Conservation (phyloP, 2,113 vertebrate genomes). For the Pomatorhinus ruficollis region DNA sequence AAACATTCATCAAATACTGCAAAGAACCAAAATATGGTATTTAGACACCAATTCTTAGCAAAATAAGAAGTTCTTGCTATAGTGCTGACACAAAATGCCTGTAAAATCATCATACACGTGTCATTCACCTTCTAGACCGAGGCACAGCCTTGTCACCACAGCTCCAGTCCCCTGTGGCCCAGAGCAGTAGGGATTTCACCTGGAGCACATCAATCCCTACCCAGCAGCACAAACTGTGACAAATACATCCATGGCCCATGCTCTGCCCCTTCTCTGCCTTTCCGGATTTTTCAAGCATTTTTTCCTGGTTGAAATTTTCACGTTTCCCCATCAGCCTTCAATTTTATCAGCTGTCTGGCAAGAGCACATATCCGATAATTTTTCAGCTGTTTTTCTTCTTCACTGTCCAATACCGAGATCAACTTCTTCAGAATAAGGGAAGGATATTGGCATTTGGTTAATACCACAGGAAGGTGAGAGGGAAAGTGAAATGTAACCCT, state of each 20-base stretch:
- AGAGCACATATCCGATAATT: not conserved
- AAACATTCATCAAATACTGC: not conserved
- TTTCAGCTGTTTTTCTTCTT: not conserved
- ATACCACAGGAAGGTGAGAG: not conserved
- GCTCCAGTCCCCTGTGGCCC: not conserved
- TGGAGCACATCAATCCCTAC: not conserved
- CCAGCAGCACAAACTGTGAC: not conserved
- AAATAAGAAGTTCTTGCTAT: not conserved
- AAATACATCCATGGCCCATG: fast-evolving
- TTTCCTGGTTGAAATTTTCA: not conserved
- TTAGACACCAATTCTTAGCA: not conserved
- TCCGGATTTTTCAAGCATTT: not conserved
- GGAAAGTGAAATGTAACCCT: not conserved
- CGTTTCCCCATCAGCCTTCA: not conserved
- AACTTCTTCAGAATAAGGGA: not conserved
- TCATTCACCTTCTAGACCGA: not conserved
- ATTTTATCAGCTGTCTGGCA: not conserved
- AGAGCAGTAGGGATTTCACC: not conserved
- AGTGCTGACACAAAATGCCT: not conserved
- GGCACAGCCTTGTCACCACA: fast-evolving
- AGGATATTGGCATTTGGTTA: not conserved
- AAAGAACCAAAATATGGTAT: not conserved
- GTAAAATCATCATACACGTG: not conserved
- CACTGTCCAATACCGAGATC: not conserved
- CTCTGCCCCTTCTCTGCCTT: not conserved